A percentile compares a stretch with the other conserved stretches of the same genome.
phyloP scores from a whole-genome alignment of 1,140 invertebrate species.

The Drosophila ambigua region DNA sequence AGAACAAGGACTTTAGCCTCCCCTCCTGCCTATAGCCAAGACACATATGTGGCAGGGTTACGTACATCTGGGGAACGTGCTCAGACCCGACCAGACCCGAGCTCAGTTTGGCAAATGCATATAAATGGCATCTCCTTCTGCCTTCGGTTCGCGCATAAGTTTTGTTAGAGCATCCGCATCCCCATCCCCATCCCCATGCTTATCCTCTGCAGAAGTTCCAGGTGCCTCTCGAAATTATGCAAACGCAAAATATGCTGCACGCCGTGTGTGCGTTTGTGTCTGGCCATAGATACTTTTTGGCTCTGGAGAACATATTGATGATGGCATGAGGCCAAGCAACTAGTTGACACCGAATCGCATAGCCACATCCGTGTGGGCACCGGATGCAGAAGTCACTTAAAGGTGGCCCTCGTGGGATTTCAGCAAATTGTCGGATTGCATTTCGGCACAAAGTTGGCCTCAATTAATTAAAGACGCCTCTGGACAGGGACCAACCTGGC shows the following conservation, averaged over 20 bases:
- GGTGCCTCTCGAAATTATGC: conserved; percentile 68
- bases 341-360: conserved; percentile 47
- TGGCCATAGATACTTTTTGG: conserved; percentile 64
- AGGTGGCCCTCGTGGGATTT: conserved; percentile 40
- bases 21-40: conserved; percentile 41
- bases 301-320: conserved; percentile 66
- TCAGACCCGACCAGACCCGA: conserved; percentile 30
- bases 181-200: background rate
- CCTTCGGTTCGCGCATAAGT: conserved; percentile 43
- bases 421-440: conserved; percentile 43
- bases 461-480: conserved; percentile 40
- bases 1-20: conserved; percentile 39
- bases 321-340: conserved; percentile 11
- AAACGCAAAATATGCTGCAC: conserved; percentile 51
- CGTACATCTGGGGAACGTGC: conserved; percentile 41
- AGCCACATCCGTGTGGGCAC: conserved; percentile 9
- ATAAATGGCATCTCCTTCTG: conserved; percentile 62
- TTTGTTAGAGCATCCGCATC: background rate
- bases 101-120: conserved; percentile 73
- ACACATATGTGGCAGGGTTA: conserved; percentile 43
- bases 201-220: conserved; percentile 1
- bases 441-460: conserved; percentile 38
- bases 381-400: conserved; percentile 47
- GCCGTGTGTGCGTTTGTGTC: conserved; percentile 25
- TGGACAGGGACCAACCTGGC: background rate